phyloP scores from a whole-genome alignment of 2,888 invertebrate genomes.

The Cremastinae sp. region DNA sequence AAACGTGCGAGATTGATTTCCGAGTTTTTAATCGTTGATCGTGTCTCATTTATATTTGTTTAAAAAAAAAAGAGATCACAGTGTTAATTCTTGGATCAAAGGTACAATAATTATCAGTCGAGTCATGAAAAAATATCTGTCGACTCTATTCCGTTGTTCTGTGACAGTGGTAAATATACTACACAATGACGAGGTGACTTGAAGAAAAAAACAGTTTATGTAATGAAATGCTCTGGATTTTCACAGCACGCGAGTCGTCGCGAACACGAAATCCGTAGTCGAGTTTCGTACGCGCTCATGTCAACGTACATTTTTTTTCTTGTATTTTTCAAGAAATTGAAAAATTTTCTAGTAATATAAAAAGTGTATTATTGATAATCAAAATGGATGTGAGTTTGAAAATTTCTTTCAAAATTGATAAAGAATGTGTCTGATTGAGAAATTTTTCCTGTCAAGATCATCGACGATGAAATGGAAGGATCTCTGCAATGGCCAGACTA shows the following conservation, averaged over 20 bases:
- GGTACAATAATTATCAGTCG: slow-evolving; percentile 3
- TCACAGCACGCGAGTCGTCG: slow-evolving; percentile 37
- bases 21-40: no score
- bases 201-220: slow-evolving; percentile 36
- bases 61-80: no score
- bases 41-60: no score
- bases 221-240: slow-evolving; percentile 22
- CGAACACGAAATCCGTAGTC: slow-evolving; percentile 5
- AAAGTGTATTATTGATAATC: background rate
- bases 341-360: background rate
- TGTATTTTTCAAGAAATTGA: background rate
- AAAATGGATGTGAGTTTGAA: slow-evolving; percentile 52
- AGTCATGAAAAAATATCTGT: slow-evolving; percentile 45
- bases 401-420: background rate
- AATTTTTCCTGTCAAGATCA: slow-evolving; percentile 17
- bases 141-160: slow-evolving; percentile 12
- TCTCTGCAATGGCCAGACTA: slow-evolving; percentile 84
- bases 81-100: no score
- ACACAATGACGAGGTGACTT: slow-evolving; percentile 32
- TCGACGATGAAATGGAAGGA: slow-evolving; percentile 46
- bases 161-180: slow-evolving; percentile 14
- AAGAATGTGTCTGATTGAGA: background rate
- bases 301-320: background rate
- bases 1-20: no score
- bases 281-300: background rate